These are phyloP conservation scores for Dendropsophus ebraccatus DNA, from an alignment of 2,113 vertebrate species.

Conservation along the genomic window DNA sequence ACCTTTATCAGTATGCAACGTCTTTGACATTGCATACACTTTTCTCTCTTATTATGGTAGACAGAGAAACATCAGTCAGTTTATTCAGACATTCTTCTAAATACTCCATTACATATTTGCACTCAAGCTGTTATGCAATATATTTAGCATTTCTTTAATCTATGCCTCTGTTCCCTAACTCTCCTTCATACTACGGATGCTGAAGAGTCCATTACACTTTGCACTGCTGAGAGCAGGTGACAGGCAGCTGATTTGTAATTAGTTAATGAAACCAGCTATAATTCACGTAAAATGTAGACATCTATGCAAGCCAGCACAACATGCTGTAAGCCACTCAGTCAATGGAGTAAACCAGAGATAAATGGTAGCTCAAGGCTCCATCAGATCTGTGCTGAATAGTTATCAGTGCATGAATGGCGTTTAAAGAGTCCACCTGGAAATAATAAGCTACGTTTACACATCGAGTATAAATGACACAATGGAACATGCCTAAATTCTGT, in stretches of 20 bases:
- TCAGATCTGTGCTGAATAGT: slow-evolving; percentile 1
- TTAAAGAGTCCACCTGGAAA: slow-evolving; percentile 10
- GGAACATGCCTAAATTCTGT: too few relatives aligned
- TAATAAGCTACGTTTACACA: too few relatives aligned
- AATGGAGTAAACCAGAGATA: neutral
- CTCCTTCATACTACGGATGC: neutral
- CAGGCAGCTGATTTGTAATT: slow-evolving; percentile 8
- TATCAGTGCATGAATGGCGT: neutral
- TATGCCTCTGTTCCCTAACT: neutral
- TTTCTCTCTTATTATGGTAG: neutral
- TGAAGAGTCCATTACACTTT: neutral
- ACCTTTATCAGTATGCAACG: neutral
- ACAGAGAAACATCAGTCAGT: neutral
- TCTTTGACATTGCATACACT: slow-evolving; percentile 26
- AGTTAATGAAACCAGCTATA: slow-evolving; percentile 10
- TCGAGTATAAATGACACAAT: too few relatives aligned
- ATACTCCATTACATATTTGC: slow-evolving; percentile 16
- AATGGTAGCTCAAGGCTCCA: neutral
- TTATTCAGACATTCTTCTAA: neutral
- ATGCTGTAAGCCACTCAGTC: neutral
- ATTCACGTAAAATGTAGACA: neutral
- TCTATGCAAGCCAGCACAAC: slow-evolving; percentile 1
- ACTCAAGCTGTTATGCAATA: slow-evolving; percentile 18
- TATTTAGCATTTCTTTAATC: slow-evolving; percentile 34
- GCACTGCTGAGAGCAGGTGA: slow-evolving; percentile 16